Percentiles rank a stretch among this genome's conserved stretches.
Evolutionary conservation across 2,797 vertebrate genomes (phyloP).

Genomic region (Lates japonicus): DNA sequence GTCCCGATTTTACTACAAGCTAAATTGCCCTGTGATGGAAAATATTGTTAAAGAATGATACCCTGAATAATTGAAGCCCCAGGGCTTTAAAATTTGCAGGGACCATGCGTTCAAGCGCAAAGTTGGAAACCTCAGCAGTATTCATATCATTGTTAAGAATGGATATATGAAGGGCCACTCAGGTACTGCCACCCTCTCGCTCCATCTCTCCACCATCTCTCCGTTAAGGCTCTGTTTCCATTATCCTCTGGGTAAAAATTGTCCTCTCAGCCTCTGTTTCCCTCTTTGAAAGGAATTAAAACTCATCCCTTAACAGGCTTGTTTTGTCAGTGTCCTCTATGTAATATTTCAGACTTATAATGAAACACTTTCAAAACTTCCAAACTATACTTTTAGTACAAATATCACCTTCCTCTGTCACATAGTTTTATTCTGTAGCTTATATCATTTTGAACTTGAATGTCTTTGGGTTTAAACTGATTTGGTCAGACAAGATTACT

Average conservation of each 20-base stretch:
- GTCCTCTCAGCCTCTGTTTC: constrained; percentile 6
- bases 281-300: constrained; percentile 15
- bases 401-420: background rate
- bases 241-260: constrained; percentile 24
- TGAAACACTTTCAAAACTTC: background rate
- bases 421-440: background rate
- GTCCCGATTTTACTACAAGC: constrained; percentile 76
- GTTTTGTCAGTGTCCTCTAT: background rate
- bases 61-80: constrained; percentile 87
- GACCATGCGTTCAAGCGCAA: constrained; percentile 74
- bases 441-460: background rate
- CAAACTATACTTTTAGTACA: background rate
- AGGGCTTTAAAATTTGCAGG: constrained; percentile 84
- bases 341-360: background rate
- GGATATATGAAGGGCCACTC: constrained; percentile 62
- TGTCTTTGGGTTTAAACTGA: background rate
- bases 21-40: constrained; percentile 87
- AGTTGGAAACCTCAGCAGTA: constrained; percentile 80
- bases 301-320: background rate
- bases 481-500: background rate
- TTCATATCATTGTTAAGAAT: constrained; percentile 83
- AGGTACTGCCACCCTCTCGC: constrained; percentile 34
- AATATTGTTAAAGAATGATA: constrained; percentile 86
- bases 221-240: background rate
- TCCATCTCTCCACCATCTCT: constrained; percentile 20